Evolutionary conservation across 1,140 invertebrate species (phyloP), one percentile per base, ranked within the genome.

Genomic region (Drosophila lowei): DNA sequence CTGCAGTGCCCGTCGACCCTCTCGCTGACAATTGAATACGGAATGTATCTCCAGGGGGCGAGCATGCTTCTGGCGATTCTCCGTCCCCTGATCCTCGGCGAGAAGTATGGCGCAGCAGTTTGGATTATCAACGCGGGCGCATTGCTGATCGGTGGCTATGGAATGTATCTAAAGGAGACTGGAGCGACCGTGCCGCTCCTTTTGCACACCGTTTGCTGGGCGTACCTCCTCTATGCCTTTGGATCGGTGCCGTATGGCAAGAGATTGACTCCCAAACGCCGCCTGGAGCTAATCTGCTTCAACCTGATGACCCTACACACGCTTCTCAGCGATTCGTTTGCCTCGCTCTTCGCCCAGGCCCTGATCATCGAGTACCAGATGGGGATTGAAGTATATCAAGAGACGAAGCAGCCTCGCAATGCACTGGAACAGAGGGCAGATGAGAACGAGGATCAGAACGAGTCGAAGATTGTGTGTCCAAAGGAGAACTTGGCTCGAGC

Each of bases 271-370:
- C 66, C 93, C 28, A 74, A 91, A 15, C 90, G 77, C 47, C 91
- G 93, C 4, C 65, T 93, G 0, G 70, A 92, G 25, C 81, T 91
- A 4, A 91, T 93, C 30, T 90, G 93, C 60, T 92, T 92, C 1
- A 92, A 92, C 28, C 79, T 94, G 41, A 77, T 92, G 13, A 92
- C 91, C 15, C 91, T 93, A 11, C 94, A 93, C 72, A 80, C 93
- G 1, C 78, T 95, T n/a, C 79, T 95, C 16, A 94, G 94, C 6
- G 92, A 94, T 1, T 93, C 93, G 1, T 94, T 94, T 52, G 94
- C 95, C 77, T 93, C 94, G 2, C 79, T 95, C 3, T 95, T 95
- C 65, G 93, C 94, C 50, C 91, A 95, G n/a, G 79, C 92, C 6
- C 81, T 95, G 18, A 91, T 61, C 13, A 47, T 70, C 0, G 85